Base-by-base conservation (phyloP, 2,888 invertebrate species). In the Drosophila acutilabella region DNA sequence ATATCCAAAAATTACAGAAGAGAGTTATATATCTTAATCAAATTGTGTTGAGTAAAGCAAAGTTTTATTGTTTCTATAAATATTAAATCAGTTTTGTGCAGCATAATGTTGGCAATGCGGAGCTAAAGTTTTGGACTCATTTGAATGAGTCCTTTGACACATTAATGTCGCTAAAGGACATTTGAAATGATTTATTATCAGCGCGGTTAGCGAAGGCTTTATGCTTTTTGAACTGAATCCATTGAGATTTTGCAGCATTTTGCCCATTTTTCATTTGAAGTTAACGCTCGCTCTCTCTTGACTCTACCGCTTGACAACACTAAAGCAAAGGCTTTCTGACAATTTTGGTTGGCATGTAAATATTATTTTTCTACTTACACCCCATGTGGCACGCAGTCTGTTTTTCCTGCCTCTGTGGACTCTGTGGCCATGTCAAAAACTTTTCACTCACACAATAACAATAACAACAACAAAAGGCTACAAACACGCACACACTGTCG, bases 331-430 rank as follows among this genome's bases (percentile, higher is more conserved):
- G 47, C 78, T 66, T 62, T 74, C 57, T 62, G 64, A 54, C 74
- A 66, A 73, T 76, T 77, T 74, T 52, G 70, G 74, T 56, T 56
- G 56, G 65, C 71, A 74, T 68, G 77, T 76, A 88, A 88, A 87
- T 87, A 87, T 87, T 83, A 76, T 87, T 79, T 81, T 81, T 74
- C 70, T 69, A 68, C 82, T 79, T 72, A 40, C 71, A 51, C n/a
- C 67, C 67, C 62, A 66, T 64, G 80, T 54, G 71, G 61, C 47
- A 60, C 40, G 67, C 56, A 53, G 23, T 14, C 44, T 18, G 54
- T 20, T 18, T 10, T 30, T 44, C 23, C 33, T 18, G 33, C n/a
- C 54, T 14, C 45, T 38, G 16, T 47, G 45, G 36, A 45, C 57
- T 66, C 45, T 61, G 64, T 23, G 50, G 76, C 50, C 65, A 72